Conservation (phyloP, 2,888 invertebrate species). For the Euzophera pinguis region DNA sequence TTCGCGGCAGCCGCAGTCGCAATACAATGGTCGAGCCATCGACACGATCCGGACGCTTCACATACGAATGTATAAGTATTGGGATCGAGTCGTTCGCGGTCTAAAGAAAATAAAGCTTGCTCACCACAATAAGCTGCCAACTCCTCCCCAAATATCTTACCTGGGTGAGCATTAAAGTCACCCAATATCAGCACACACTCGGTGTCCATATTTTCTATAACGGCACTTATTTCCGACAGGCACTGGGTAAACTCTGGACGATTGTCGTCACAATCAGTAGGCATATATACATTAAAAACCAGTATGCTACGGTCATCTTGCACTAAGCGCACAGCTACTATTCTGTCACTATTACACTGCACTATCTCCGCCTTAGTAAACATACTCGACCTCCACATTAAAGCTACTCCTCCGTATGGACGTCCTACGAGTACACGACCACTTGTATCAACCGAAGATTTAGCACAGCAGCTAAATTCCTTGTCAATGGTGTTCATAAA, state of each 20-base stretch:
- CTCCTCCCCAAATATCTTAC: not conserved
- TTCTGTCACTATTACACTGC: conserved; percentile 7
- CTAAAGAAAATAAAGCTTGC: not conserved
- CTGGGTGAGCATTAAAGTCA: no score
- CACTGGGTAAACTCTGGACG: not conserved
- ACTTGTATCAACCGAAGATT: not conserved
- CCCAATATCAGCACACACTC: conserved; percentile 1
- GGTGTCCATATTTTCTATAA: not conserved
- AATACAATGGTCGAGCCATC: not conserved
- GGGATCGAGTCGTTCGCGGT: not conserved
- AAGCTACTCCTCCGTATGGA: not conserved
- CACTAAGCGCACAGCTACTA: not conserved
- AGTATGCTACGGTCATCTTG: not conserved
- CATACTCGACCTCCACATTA: conserved; percentile 3
- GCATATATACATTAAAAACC: conserved; percentile 3
- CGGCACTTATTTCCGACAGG: not conserved
- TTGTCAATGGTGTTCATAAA: conserved; percentile 8
- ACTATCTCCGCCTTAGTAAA: not conserved
- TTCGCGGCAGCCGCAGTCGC: not conserved
- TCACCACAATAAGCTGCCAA: not conserved
- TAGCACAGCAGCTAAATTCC: conserved; percentile 2
- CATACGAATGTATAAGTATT: not conserved
- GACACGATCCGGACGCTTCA: not conserved
- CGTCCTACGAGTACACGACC: not conserved
- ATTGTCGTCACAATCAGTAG: not conserved